Conservation (phyloP, 2,797 vertebrate genomes). For the Gymnoscopelus microlampas region DNA sequence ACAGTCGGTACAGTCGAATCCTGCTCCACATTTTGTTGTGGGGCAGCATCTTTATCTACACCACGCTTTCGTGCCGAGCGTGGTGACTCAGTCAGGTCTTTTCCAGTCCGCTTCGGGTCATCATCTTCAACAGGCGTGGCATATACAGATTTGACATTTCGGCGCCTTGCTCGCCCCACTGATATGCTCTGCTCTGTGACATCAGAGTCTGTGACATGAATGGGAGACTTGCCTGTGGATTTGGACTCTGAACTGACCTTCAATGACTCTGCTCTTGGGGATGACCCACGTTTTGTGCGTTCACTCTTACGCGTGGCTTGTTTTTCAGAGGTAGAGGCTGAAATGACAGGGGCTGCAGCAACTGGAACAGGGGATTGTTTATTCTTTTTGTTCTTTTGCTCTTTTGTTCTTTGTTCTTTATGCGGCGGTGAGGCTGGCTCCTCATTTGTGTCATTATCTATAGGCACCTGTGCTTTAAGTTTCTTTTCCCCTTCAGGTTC, state of each 20-base stretch:
- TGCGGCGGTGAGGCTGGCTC: constrained; percentile 82
- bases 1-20: constrained; percentile 76
- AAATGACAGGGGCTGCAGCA: constrained; percentile 58
- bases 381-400: constrained; percentile 89
- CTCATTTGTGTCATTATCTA: constrained; percentile 77
- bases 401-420: constrained; percentile 78
- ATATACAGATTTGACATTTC: constrained; percentile 95
- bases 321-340: constrained; percentile 82
- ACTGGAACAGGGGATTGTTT: constrained; percentile 81
- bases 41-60: constrained; percentile 85
- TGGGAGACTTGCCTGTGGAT: constrained; percentile 89
- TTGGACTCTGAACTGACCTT: constrained; percentile 82
- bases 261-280: constrained; percentile 90
- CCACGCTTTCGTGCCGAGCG: constrained; percentile 88
- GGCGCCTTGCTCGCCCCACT: constrained; percentile 86
- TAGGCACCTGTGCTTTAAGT: constrained; percentile 62
- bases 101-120: constrained; percentile 78
- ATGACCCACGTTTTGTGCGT: constrained; percentile 92
- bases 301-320: constrained; percentile 94
- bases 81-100: constrained; percentile 86
- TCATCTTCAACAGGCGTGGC: constrained; percentile 92
- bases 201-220: constrained; percentile 85
- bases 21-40: constrained; percentile 72
- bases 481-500: constrained; percentile 72
- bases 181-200: constrained; percentile 86